These are phyloP conservation scores for Rhopalosiphum maidis DNA, from an alignment of 1,140 invertebrate species.

Conservation along the genomic window DNA sequence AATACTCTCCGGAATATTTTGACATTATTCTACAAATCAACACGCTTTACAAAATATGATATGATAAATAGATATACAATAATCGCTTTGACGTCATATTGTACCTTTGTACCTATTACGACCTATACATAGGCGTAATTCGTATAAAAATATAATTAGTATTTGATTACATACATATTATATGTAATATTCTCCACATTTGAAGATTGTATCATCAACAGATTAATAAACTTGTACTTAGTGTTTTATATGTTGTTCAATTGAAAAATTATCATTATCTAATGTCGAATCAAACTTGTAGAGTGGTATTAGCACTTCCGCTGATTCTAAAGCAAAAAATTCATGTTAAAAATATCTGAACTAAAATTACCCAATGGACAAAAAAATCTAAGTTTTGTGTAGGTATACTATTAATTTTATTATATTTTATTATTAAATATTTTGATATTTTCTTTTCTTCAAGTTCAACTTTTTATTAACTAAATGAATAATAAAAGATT, in stretches of 20 bases:
- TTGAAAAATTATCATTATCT: not conserved
- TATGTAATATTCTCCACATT: not conserved
- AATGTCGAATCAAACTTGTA: not conserved
- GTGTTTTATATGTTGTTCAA: not conserved
- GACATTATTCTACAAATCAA: not conserved
- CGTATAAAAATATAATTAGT: not conserved
- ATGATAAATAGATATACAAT: not conserved
- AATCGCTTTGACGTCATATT: not conserved
- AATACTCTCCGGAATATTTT: not conserved
- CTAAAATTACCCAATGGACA: too few relatives aligned
- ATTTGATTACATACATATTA: not conserved
- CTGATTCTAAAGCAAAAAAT: not conserved
- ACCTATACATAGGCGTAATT: not conserved
- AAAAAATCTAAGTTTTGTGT: too few relatives aligned
- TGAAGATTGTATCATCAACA: not conserved
- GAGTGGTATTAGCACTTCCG: not conserved
- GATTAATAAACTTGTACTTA: not conserved
- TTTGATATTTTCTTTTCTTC: not conserved
- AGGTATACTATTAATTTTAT: not conserved
- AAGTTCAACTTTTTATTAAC: not conserved
- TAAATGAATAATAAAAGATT: not conserved
- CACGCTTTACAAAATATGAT: not conserved
- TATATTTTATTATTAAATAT: not conserved
- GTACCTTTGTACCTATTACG: not conserved
- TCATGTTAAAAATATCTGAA: not conserved